Base-by-base conservation (phyloP, 2,888 invertebrate genomes). In the Himalopsyche anomala region DNA sequence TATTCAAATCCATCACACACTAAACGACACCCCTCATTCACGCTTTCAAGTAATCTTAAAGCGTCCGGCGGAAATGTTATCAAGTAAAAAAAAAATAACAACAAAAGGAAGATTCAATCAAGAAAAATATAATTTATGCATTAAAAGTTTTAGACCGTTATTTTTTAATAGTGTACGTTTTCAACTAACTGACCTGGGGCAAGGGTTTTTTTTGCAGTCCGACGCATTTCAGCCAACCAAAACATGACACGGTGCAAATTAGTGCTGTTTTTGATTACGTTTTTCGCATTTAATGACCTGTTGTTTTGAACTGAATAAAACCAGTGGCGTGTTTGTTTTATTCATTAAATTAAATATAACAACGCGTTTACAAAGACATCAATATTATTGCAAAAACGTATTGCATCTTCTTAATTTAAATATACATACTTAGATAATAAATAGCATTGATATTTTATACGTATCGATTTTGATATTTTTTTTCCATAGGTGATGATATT, bases 211-310 rank as follows among this genome's bases (percentile, higher is more conserved):
- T 62, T 62, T 62, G 62, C 62, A 62, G 62, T 62, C 62, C 62
- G 8, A 4, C 15, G 28, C 11, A 19, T 62, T 19, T 62, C 19
- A 62, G 28, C 62, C 62, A 19, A 62, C 19, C 28, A 28, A 19
- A 28, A 62, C 62, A 62, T 62, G 62, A 62, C 62, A 62, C 62
- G 15, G 19, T 62, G 62, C 62, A 62, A 62, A 62, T 62, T 62
- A 62, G 62, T 62, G 62, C 62, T 62, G 62, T 62, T 62, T 62
- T 62, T 62, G 62, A 62, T 62, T 62, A 62, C 62, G 62, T 62
- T 62, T 62, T 62, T 62, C 62, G 62, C 28, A 62, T 62, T 62
- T 62, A 62, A 62, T 62, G 62, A 62, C 62, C 62, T 62, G 62
- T n/a, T 62, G 62, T 62, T 62, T 5, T 15, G 51, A 51, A 51